phyloP scores from a whole-genome alignment of 2,797 vertebrate species.

The Paguma larvata region DNA sequence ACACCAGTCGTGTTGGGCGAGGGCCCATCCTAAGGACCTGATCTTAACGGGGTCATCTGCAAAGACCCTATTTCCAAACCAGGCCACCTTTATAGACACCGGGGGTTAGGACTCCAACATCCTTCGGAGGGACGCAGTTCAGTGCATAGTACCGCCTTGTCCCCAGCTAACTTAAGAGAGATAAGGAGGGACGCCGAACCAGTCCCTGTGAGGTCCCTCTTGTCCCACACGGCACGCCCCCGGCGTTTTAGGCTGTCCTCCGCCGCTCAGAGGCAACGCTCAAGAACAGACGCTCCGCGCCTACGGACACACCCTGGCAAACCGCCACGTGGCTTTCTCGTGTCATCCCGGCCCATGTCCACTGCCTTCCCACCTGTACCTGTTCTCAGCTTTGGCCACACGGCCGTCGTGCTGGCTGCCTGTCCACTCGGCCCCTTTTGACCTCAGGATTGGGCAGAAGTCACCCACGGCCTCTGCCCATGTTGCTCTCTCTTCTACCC shows the following conservation, averaged over 20 bases:
- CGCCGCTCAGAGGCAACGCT: background rate
- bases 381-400: background rate
- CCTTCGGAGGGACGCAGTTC: background rate
- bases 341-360: background rate
- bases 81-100: background rate
- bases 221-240: background rate
- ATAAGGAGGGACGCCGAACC: background rate
- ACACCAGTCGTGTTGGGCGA: background rate
- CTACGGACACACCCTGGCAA: background rate
- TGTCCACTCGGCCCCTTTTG: background rate
- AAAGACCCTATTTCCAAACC: slow-evolving; percentile 1
- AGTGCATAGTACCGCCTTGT: background rate
- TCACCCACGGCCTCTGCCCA: background rate
- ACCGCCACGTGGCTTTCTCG: background rate
- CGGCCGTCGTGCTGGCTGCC: too few species aligned
- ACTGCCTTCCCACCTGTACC: background rate
- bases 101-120: background rate
- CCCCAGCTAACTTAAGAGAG: background rate
- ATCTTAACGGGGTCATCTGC: background rate
- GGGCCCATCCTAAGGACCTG: background rate
- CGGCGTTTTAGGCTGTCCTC: background rate
- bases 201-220: background rate
- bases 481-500: background rate
- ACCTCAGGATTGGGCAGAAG: background rate
- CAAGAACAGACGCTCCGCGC: background rate